phyloP scores from a whole-genome alignment of 2,113 vertebrate species.

The Tichodroma muraria region DNA sequence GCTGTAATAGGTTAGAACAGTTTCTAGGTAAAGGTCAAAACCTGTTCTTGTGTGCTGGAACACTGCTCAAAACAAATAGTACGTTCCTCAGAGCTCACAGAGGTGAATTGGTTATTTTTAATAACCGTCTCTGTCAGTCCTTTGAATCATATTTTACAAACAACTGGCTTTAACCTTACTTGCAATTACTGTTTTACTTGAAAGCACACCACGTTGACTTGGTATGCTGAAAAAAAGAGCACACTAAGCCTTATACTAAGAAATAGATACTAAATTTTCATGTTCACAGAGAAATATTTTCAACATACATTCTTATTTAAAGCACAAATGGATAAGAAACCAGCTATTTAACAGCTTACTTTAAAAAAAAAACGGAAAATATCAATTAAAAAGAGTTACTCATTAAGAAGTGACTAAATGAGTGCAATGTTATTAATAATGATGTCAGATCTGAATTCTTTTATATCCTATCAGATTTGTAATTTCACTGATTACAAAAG shows the following conservation, averaged over 20 bases:
- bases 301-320: background rate
- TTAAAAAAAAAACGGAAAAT: background rate
- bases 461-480: background rate
- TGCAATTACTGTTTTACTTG: constrained; percentile 27
- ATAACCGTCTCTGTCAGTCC: constrained; percentile 43
- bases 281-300: background rate
- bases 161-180: constrained; percentile 19
- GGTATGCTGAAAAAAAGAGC: background rate
- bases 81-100: constrained; percentile 2
- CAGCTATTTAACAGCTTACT: background rate
- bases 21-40: constrained; percentile 52
- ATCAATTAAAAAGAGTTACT: background rate
- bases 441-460: background rate
- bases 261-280: background rate
- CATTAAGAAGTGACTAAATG: background rate
- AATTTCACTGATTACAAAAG: background rate
- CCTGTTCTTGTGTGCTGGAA: background rate
- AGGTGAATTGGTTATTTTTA: constrained; percentile 24
- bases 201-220: constrained; percentile 14
- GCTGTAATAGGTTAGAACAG: background rate
- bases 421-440: background rate
- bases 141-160: constrained; percentile 47
- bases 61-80: background rate
- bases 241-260: background rate
- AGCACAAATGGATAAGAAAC: background rate